Percentiles rank a stretch among this genome's conserved stretches.
Evolutionary conservation across 1,140 invertebrate species (phyloP).

Genomic region (Agraylea sexmaculata): DNA sequence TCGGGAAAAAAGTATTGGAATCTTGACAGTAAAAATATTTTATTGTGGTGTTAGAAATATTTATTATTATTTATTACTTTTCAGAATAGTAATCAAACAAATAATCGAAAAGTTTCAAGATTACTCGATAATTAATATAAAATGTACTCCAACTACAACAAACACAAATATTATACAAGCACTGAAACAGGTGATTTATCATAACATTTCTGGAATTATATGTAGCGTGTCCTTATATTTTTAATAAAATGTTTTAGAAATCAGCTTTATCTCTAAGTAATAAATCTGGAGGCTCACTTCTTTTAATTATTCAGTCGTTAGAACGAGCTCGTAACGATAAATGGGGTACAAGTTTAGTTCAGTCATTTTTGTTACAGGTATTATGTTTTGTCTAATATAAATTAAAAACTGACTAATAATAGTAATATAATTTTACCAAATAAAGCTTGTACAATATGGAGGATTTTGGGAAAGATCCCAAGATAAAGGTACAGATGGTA

Average conservation of each 20-base stretch:
- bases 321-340: slow-evolving; percentile 29
- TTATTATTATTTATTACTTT: slow-evolving; percentile 18
- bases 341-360: slow-evolving; percentile 30
- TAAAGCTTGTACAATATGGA: slow-evolving; percentile 26
- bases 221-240: neutral
- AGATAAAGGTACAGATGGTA: slow-evolving; percentile 21
- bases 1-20: neutral
- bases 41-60: neutral
- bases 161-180: slow-evolving; percentile 32
- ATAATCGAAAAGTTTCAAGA: slow-evolving; percentile 28
- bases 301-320: slow-evolving; percentile 28
- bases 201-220: neutral
- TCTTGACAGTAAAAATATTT: neutral
- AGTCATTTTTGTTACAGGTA: slow-evolving; percentile 34
- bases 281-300: slow-evolving; percentile 14
- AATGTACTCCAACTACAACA: slow-evolving; percentile 33
- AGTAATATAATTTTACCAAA: neutral
- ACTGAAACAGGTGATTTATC: slow-evolving; percentile 30
- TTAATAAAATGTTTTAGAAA: slow-evolving; percentile 13
- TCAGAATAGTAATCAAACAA: slow-evolving; percentile 37
- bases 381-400: neutral
- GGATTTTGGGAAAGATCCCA: slow-evolving; percentile 27
- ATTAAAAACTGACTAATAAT: neutral
- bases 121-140: slow-evolving; percentile 28
- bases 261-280: slow-evolving; percentile 15